Evolutionary conservation across 2,888 invertebrate species (phyloP).

Genomic region (Drosophila niveifrons): DNA sequence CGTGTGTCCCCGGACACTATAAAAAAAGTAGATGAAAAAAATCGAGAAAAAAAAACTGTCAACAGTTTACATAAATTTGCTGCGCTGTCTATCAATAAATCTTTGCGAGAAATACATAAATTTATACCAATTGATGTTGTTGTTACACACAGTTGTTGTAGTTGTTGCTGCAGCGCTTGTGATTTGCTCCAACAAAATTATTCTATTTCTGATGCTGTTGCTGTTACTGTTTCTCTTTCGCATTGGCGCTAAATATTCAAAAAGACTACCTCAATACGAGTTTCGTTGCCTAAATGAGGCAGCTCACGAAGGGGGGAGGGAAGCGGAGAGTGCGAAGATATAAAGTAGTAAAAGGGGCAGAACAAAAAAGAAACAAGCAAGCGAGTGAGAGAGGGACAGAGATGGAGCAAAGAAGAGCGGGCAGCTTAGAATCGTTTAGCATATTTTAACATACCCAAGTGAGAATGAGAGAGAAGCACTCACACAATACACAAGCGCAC

Average conservation of each 20-base stretch:
- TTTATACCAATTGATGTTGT: conserved; percentile 41
- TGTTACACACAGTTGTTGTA: conserved; percentile 13
- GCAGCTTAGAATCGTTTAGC: conserved; percentile 67
- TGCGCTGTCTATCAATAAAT: conserved; percentile 70
- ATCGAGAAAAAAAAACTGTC: conserved; percentile 41
- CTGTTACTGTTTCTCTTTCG: conserved; percentile 31
- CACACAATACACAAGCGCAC: conserved; percentile 9
- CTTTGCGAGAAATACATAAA: conserved; percentile 60
- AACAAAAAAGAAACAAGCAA: conserved; percentile 40
- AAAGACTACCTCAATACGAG: conserved; percentile 81
- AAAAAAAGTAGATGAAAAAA: conserved; percentile 17
- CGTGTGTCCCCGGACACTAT: conserved; percentile 22
- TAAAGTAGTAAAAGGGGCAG: conserved; percentile 5
- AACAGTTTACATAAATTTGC: conserved; percentile 71
- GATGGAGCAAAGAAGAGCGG: background rate
- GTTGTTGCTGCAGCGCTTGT: conserved; percentile 10
- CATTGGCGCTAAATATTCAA: conserved; percentile 64
- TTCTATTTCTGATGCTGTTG: conserved; percentile 6
- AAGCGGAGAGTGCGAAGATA: conserved; percentile 11
- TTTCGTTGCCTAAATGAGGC: conserved; percentile 74
- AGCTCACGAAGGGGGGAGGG: background rate
- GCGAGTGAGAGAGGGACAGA: conserved; percentile 27
- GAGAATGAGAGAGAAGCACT: conserved; percentile 36
- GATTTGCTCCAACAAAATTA: conserved; percentile 32
- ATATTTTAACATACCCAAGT: conserved; percentile 71